Base-by-base conservation (phyloP, 2,888 invertebrate species). In the Galeopsomyia nigrocyanea region DNA sequence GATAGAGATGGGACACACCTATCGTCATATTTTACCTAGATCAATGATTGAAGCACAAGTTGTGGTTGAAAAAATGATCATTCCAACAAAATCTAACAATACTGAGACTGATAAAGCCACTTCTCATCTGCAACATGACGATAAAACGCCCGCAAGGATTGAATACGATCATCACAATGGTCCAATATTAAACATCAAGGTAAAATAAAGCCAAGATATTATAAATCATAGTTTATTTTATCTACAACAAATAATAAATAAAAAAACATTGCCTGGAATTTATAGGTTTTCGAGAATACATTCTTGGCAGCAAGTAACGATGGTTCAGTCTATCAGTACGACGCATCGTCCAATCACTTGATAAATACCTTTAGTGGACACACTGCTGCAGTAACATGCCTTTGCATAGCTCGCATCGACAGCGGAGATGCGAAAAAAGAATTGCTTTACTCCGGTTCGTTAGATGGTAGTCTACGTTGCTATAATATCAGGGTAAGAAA, bases 231-330 rank as follows among this genome's bases (percentile, higher is more conserved):
- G 14, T 26, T 26, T 26, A 26, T 26, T 26, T 26, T 26, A 2
- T 5, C 5, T 5, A 2, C 5, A 22, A 56, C 17, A 6, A 26
- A 46, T 46, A 63, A 7, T n/a, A 49, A 22, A 46, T 2, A 22
- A 26, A 16, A 22, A 47, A 68, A 60, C 13, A 53, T 68, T 55
- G 31, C 7, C 49, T 56, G 62, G 31, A 39, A 49, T 71, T 71
- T 76, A 66, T 87, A 92, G 92, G 88, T 89, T 75, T 86, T 90
- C 75, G 89, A 89, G 56, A 88, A 89, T 77, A 88, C 89, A 67
- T 89, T 92, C 82, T 82, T 92, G 77, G 91, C 90, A 0, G 92
- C 91, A 0, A 90, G 91, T 70, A 88, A 91, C 72, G 90, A 90
- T 77, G 92, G 92, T 67, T 89, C 89, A 77, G 88, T 92, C 60